Percentiles rank a stretch among this genome's conserved stretches.
Evolutionary conservation across 2,113 vertebrate genomes (phyloP).

Genomic region (Petroica traversi): DNA sequence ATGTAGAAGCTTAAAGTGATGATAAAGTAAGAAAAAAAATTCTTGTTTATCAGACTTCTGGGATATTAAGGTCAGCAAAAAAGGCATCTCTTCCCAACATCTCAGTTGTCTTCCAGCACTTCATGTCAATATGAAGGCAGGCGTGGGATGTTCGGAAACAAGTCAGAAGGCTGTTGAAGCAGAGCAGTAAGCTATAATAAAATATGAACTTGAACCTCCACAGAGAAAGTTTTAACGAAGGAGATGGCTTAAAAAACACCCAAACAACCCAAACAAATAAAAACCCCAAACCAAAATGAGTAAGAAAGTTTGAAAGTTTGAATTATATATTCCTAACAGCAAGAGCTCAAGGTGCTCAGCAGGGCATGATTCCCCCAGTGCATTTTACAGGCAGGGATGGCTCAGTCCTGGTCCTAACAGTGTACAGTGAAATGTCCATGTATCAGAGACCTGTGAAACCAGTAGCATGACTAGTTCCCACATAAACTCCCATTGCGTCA

Average conservation of each 20-base stretch:
- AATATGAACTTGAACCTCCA: neutral
- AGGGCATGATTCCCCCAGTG: neutral
- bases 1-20: neutral
- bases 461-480: neutral
- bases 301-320: neutral
- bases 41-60: neutral
- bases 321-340: neutral
- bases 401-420: neutral
- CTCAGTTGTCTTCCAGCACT: neutral
- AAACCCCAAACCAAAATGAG: neutral
- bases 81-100: neutral
- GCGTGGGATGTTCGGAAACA: neutral
- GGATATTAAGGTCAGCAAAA: neutral
- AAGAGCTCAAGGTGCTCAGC: neutral
- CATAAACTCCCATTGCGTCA: fast-evolving
- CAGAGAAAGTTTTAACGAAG: neutral
- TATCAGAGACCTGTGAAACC: neutral
- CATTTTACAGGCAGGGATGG: neutral
- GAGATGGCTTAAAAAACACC: neutral
- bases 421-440: neutral
- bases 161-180: neutral
- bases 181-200: neutral
- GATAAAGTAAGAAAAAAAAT: neutral
- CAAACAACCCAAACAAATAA: neutral
- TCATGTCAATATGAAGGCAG: neutral